phyloP scores from a whole-genome alignment of 2,888 invertebrate genomes.

The Xestia c-nigrum region DNA sequence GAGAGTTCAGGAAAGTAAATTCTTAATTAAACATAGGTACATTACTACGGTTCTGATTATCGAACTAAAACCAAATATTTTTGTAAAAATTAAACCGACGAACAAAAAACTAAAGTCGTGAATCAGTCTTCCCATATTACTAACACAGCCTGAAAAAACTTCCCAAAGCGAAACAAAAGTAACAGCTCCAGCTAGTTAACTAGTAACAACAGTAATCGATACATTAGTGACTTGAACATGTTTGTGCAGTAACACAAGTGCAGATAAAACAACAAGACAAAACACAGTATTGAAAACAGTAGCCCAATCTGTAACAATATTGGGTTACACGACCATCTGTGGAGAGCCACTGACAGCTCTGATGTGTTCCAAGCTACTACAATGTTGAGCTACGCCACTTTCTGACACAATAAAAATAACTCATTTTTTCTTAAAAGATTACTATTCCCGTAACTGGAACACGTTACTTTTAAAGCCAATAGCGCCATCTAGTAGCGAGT shows the following conservation, averaged over 20 bases:
- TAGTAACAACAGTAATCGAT: slow-evolving; percentile 55
- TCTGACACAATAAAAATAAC: slow-evolving; percentile 28
- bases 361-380: slow-evolving; percentile 42
- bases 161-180: background rate
- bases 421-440: background rate
- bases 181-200: slow-evolving; percentile 47
- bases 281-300: slow-evolving; percentile 72
- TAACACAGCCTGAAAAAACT: slow-evolving; percentile 2
- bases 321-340: slow-evolving; percentile 63
- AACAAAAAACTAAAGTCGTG: background rate
- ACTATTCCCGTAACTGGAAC: background rate
- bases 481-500: slow-evolving; percentile 68
- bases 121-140: background rate
- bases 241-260: slow-evolving; percentile 64
- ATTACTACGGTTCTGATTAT: no score
- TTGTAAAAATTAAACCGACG: background rate
- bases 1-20: no score
- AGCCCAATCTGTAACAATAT: slow-evolving; percentile 63
- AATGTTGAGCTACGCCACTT: slow-evolving; percentile 33
- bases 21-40: no score
- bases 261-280: slow-evolving; percentile 67
- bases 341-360: slow-evolving; percentile 57
- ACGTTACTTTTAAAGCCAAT: background rate
- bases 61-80: background rate
- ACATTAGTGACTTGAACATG: slow-evolving; percentile 44